Evolutionary conservation across 2,113 vertebrate genomes (phyloP).

Genomic region (Eurypyga helias): DNA sequence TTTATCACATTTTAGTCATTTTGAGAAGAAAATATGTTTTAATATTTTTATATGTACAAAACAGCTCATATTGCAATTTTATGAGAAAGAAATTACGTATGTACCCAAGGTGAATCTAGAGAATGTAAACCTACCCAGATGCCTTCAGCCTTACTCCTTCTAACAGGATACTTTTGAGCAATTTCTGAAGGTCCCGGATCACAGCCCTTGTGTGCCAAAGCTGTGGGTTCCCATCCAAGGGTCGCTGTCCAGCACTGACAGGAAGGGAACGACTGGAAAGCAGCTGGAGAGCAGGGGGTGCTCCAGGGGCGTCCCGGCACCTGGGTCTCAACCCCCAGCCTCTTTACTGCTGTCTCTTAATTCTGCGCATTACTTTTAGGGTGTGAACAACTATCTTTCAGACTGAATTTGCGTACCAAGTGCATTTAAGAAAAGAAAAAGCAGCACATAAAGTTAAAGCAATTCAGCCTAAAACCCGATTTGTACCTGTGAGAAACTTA

Average conservation of each 20-base stretch:
- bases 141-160: neutral
- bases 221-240: neutral
- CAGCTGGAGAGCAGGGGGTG: neutral
- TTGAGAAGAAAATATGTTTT: constrained; percentile 54
- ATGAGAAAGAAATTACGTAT: neutral
- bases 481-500: neutral
- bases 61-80: neutral
- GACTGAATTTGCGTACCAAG: neutral
- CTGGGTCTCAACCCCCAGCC: neutral
- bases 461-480: neutral
- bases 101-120: neutral
- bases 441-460: neutral
- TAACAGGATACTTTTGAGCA: accelerated
- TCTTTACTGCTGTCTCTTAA: neutral
- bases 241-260: accelerated
- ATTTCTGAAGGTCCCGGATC: neutral
- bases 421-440: neutral
- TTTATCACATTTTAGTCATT: constrained; percentile 61
- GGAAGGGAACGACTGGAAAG: accelerated
- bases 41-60: constrained; percentile 12
- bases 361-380: neutral
- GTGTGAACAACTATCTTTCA: neutral
- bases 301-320: accelerated
- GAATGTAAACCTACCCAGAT: constrained; percentile 10
- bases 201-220: neutral